Evolutionary conservation across 2,113 vertebrate genomes (phyloP), one percentile per base, ranked within the genome.

Genomic region (Pterocles gutturalis): DNA sequence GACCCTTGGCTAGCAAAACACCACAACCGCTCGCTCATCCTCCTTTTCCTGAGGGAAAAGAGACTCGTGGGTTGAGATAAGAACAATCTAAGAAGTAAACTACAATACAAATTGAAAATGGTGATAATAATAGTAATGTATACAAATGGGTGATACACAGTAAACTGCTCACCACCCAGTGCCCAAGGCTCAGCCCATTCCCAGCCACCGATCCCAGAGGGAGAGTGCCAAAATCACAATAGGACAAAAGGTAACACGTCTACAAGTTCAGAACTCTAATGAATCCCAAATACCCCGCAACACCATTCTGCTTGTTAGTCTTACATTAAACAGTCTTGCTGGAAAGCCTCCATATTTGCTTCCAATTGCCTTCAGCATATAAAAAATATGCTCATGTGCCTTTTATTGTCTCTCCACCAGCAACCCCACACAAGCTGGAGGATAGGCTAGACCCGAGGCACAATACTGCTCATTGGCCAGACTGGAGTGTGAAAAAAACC

Each of bases 401-500:
- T 72, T 61, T 61, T n/a, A 26, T 33, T 48, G 19, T 11, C 33
- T 58, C 24, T 66, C 24, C 75, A 66, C 31, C 54, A 84, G 28
- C 58, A 33, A 18, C 17, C 29, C 28, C 15, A 22, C 6, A 6
- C 3, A 29, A 41, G 66, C 24, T 62, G 79, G 17, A 75, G 70
- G 36, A 70, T 9, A 7, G 17, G 49, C 24, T 49, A 84, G 45
- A 77, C 11, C 48, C 0, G 0, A 29, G 34, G 41, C 33, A 94
- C 31, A 64, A 38, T 4, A 24, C 13, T 26, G 24, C 48, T 77
- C 31, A 3, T 1, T 14, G 11, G 22, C 36, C 36, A 41, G 11
- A 49, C 15, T 0, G 1, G 25, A 38, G 12, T 0, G 0, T 3
- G 4, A 20, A 51, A 21, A 21, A 55, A 55, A 31, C 5, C 14